Evolutionary conservation across 2,113 vertebrate species (phyloP), one percentile per base, ranked within the genome.

Genomic region (Spea multiplicata): DNA sequence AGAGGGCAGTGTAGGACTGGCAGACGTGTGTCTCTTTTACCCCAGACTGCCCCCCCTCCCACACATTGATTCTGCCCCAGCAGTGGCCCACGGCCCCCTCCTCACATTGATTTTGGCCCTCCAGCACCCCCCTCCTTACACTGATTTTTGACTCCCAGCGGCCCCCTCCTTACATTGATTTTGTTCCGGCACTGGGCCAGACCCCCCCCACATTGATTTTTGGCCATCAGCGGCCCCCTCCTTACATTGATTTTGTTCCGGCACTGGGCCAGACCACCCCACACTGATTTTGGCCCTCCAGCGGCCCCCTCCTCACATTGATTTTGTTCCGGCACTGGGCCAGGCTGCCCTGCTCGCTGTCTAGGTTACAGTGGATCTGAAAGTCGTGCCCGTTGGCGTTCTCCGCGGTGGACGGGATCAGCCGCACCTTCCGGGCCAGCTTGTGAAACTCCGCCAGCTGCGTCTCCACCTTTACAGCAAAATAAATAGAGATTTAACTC

Each of bases 331-430:
- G 93, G 83, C 93, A 94, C 80, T 94, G 94, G 70, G 88, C 86
- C 67, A 92, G 87, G 84, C 87, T 91, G 73, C 85, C 89, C 52
- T 88, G 82, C 57, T 92, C 91, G 66, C 83, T 86, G 48, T 96
- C 93, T n/a, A 90, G 85, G 83, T 93, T 93, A 77, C 92, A 92
- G 44, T 89, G 92, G 86, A 99, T 95, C 86, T 95, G 93, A 82
- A 97, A 98, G 86, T 99, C 93, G 0, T 91, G 89, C 71, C 95
- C 95, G 83, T 92, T 93, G 78, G 96, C 95, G 66, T 97, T 97
- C 86, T 97, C 94, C 80, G 95, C 94, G 47, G 91, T 90, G 57
- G 89, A 84, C 4, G 97, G 96, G 47, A 98, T 94, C 78, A 99
- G 91, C 88, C 98, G 97, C 82, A 98, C 85, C 81, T 98, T 98